These are phyloP conservation scores for Oncorhynchus nerka DNA, from an alignment of 2,113 vertebrate species.

Conservation along the genomic window DNA sequence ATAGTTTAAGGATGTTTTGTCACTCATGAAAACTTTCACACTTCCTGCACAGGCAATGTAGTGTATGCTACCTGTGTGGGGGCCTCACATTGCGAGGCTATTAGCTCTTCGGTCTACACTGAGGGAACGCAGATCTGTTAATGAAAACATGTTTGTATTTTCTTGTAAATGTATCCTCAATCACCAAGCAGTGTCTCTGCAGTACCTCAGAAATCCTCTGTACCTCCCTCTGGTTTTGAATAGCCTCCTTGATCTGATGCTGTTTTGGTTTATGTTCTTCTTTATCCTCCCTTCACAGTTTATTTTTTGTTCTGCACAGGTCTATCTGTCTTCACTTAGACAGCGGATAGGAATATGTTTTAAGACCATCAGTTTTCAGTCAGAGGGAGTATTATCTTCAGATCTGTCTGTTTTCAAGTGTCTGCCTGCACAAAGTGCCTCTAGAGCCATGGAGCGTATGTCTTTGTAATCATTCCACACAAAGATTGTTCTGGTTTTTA, in stretches of 20 bases:
- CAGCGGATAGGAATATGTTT: constrained; percentile 28
- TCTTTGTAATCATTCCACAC: constrained; percentile 49
- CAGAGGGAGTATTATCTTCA: constrained; percentile 39
- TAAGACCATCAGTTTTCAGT: constrained; percentile 43
- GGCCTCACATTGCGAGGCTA: no score
- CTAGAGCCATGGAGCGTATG: constrained; percentile 18
- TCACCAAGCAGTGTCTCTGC: not conserved
- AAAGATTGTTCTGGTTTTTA: constrained; percentile 32
- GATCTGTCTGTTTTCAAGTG: constrained; percentile 55
- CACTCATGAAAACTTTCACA: constrained; percentile 20
- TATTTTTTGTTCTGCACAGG: not conserved
- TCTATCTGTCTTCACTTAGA: constrained; percentile 20
- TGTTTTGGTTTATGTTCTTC: not conserved
- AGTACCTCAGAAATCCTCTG: not conserved
- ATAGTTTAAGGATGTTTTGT: constrained; percentile 48
- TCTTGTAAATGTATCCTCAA: constrained; percentile 25
- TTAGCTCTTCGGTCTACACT: constrained; percentile 19
- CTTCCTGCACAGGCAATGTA: constrained; percentile 30
- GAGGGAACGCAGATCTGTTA: constrained; percentile 30
- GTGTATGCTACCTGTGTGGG: not conserved
- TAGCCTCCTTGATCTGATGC: no score
- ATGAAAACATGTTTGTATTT: constrained; percentile 43
- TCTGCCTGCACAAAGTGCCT: constrained; percentile 48
- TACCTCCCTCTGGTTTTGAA: not conserved
- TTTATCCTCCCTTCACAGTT: not conserved